Conservation (phyloP, 2,113 vertebrate genomes). For the Lycaon pictus region DNA sequence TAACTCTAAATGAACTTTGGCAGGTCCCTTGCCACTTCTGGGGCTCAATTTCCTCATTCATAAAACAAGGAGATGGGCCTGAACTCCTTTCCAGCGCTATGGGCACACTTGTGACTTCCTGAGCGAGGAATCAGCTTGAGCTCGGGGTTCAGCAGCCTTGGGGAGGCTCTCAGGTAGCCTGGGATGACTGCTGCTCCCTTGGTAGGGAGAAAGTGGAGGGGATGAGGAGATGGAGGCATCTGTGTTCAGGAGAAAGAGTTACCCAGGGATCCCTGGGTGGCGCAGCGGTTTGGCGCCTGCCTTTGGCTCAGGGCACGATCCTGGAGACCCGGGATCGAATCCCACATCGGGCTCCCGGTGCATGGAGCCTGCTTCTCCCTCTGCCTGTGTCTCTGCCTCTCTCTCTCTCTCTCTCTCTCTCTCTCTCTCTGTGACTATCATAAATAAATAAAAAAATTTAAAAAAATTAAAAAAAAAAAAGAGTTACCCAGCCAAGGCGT, state of each 20-base stretch:
- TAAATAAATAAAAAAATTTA: too few species aligned
- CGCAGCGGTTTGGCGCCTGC: too few species aligned
- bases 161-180: not conserved
- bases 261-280: too few species aligned
- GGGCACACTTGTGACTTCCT: not conserved
- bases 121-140: not conserved
- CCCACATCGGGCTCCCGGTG: too few species aligned
- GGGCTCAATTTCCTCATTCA: not conserved
- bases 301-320: too few species aligned
- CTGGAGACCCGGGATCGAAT: too few species aligned
- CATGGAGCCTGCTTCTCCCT: too few species aligned
- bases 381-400: too few species aligned
- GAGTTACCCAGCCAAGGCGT: not conserved
- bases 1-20: not conserved
- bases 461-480: too few species aligned
- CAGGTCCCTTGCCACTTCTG: not conserved
- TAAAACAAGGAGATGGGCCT: not conserved
- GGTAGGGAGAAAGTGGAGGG: not conserved
- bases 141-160: not conserved
- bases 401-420: too few species aligned
- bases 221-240: not conserved
- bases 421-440: too few species aligned
- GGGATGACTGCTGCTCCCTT: not conserved
- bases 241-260: not conserved
- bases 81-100: not conserved